Conservation (phyloP, 2,888 invertebrate genomes). For the Spodoptera littoralis region DNA sequence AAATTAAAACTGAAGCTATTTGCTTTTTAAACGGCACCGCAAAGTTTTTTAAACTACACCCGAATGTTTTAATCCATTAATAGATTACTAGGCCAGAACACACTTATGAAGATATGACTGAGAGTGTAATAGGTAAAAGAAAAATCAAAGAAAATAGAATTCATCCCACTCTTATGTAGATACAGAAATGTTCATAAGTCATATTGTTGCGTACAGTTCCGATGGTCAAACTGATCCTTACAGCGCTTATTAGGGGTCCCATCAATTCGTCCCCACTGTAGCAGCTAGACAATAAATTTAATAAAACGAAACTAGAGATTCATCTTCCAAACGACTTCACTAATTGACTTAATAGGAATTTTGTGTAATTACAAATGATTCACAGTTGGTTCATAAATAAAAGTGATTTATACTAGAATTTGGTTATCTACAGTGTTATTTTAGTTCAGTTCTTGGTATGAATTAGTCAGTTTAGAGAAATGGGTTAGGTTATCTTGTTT, state of each 20-base stretch:
- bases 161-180: too few species aligned
- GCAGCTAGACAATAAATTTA: conserved; percentile 13
- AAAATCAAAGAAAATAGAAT: too few species aligned
- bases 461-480: conserved; percentile 30
- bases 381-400: conserved; percentile 23
- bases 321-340: conserved; percentile 15
- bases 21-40: too few species aligned
- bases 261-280: background rate
- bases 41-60: too few species aligned
- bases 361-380: conserved; percentile 43
- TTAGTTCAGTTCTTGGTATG: conserved; percentile 9
- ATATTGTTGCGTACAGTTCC: too few species aligned
- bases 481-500: conserved; percentile 14
- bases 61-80: too few species aligned
- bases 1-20: too few species aligned
- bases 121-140: too few species aligned
- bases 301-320: conserved; percentile 8
- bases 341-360: conserved; percentile 20
- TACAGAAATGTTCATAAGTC: too few species aligned
- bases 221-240: too few species aligned
- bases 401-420: conserved; percentile 27
- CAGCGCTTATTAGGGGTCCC: conserved; percentile 1
- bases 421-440: conserved; percentile 35
- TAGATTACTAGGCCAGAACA: too few species aligned
- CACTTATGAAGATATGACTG: too few species aligned